Evolutionary conservation across 2,888 invertebrate genomes (phyloP).

Genomic region (Trimorus sp.): DNA sequence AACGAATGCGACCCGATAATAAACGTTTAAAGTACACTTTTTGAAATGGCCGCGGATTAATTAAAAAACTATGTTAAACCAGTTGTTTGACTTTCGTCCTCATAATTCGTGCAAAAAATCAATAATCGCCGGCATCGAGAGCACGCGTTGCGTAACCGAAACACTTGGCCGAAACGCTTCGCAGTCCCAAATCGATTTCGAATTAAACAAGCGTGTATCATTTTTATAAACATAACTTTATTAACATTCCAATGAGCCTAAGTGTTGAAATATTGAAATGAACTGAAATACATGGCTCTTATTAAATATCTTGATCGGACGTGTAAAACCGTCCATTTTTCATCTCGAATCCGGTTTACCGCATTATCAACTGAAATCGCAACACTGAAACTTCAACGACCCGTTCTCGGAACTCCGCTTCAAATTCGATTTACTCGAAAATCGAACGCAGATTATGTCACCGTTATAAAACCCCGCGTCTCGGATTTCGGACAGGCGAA

Average conservation of each 20-base stretch:
- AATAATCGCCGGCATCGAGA: constrained; percentile 7
- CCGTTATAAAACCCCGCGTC: constrained; percentile 12
- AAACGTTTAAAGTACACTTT: no score
- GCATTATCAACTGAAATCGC: constrained; percentile 44
- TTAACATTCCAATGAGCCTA: constrained; percentile 56
- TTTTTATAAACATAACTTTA: constrained; percentile 59
- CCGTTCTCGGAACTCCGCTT: constrained; percentile 36
- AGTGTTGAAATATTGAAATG: constrained; percentile 63
- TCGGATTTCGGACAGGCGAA: not conserved
- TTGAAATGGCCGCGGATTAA: no score
- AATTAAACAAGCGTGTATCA: constrained; percentile 51
- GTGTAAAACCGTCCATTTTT: constrained; percentile 59
- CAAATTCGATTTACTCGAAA: constrained; percentile 34
- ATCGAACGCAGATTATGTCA: constrained; percentile 26
- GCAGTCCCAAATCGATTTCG: constrained; percentile 36
- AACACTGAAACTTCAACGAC: constrained; percentile 22
- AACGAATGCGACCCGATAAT: no score
- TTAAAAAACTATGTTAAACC: no score
- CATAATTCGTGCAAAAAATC: constrained; percentile 1
- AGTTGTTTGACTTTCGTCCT: not conserved
- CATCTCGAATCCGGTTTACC: constrained; percentile 58
- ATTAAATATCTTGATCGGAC: constrained; percentile 63
- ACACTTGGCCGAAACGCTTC: constrained; percentile 19
- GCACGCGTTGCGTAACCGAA: constrained; percentile 34
- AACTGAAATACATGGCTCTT: constrained; percentile 51